Conservation (phyloP, 1,140 invertebrate species). For the Aphelenchoides avenae region DNA sequence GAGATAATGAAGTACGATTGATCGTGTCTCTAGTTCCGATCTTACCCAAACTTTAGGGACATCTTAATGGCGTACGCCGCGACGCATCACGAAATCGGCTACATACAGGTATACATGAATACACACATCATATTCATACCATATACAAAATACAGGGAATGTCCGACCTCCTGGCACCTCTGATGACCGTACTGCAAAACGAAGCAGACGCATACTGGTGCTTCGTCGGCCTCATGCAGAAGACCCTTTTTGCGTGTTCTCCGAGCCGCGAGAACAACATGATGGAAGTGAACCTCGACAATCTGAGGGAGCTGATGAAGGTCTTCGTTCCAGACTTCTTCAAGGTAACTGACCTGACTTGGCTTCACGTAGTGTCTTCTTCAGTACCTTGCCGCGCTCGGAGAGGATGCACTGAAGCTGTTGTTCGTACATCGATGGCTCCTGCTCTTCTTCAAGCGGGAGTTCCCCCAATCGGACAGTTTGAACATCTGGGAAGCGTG, state of each 20-base stretch:
- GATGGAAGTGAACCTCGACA: constrained; percentile 85
- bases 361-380: neutral
- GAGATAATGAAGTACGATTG: constrained; percentile 79
- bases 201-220: constrained; percentile 89
- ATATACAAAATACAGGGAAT: no score
- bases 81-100: constrained; percentile 77
- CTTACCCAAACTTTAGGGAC: constrained; percentile 68
- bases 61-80: constrained; percentile 85
- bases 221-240: constrained; percentile 85
- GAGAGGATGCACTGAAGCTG: constrained; percentile 75
- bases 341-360: constrained; percentile 49
- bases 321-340: constrained; percentile 83
- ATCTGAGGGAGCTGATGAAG: constrained; percentile 77
- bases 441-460: constrained; percentile 76
- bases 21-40: no score
- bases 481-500: constrained; percentile 84
- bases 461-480: constrained; percentile 79
- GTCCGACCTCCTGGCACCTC: constrained; percentile 82
- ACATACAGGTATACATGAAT: constrained; percentile 73
- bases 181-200: constrained; percentile 78
- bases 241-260: constrained; percentile 80
- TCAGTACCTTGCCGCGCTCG: constrained; percentile 68
- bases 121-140: no score
- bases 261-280: constrained; percentile 72
- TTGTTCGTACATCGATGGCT: constrained; percentile 90